phyloP scores from a whole-genome alignment of 2,888 invertebrate genomes.

The Cheilosia urbana region DNA sequence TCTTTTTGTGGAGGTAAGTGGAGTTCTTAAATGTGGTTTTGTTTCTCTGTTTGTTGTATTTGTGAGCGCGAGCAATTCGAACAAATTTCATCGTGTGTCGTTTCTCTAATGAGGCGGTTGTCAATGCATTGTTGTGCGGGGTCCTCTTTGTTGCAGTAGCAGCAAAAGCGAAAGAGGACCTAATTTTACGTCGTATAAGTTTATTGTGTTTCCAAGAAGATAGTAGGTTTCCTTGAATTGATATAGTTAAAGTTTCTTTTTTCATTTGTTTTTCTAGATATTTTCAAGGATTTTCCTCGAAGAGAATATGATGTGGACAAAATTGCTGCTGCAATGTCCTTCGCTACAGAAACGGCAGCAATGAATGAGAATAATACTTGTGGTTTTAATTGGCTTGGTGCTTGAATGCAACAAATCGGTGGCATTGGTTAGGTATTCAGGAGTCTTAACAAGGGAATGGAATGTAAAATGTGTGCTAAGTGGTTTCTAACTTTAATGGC shows the following conservation, averaged over 20 bases:
- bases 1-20: slow-evolving; percentile 90
- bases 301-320: not conserved
- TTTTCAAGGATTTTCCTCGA: slow-evolving; percentile 45
- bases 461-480: slow-evolving; percentile 55
- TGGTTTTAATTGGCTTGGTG: slow-evolving; percentile 63
- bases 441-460: slow-evolving; percentile 20
- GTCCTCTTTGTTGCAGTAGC: slow-evolving; percentile 17
- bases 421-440: slow-evolving; percentile 29
- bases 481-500: not conserved
- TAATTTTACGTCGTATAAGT: slow-evolving; percentile 34
- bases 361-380: slow-evolving; percentile 53
- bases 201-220: slow-evolving; percentile 46
- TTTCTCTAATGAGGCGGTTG: slow-evolving; percentile 59
- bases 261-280: not conserved
- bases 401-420: slow-evolving; percentile 45
- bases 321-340: slow-evolving; percentile 60
- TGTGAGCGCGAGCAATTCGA: slow-evolving; percentile 36
- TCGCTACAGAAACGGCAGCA: slow-evolving; percentile 27
- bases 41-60: slow-evolving; percentile 11
- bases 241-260: slow-evolving; percentile 29
- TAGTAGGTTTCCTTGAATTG: slow-evolving; percentile 50
- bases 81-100: slow-evolving; percentile 46
- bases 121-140: slow-evolving; percentile 25
- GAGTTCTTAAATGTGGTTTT: slow-evolving; percentile 77
- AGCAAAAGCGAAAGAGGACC: not conserved